Evolutionary conservation across 2,797 vertebrate species (phyloP).

Genomic region (Chelon labrosus): DNA sequence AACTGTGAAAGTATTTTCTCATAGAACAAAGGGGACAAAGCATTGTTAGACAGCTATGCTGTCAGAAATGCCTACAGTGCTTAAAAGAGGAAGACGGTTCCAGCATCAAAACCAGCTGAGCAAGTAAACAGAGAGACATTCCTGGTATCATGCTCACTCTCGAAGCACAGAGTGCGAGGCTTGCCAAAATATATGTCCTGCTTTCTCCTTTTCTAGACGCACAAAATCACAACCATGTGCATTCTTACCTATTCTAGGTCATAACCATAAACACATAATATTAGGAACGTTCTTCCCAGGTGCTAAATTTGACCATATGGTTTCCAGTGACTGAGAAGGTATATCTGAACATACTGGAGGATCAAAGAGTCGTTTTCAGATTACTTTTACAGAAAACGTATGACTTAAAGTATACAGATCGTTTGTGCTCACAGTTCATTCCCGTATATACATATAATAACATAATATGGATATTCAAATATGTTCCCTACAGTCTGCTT

Average conservation of each 20-base stretch:
- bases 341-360: conserved; percentile 29
- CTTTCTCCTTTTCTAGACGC: conserved; percentile 45
- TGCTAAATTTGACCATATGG: conserved; percentile 71
- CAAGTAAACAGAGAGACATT: conserved; percentile 81
- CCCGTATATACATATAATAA: conserved; percentile 15
- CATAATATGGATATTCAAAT: conserved; percentile 55
- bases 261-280: conserved; percentile 82
- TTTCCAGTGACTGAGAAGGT: conserved; percentile 53
- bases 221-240: conserved; percentile 81
- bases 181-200: conserved; percentile 64
- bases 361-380: conserved; percentile 45
- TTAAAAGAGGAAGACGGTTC: conserved; percentile 58
- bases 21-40: conserved; percentile 38
- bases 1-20: conserved; percentile 37
- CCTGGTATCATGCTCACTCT: conserved; percentile 63
- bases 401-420: not conserved
- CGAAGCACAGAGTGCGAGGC: conserved; percentile 49
- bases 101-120: conserved; percentile 82
- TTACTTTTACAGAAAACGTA: conserved; percentile 11
- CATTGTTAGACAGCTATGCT: conserved; percentile 39
- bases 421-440: conserved; percentile 25
- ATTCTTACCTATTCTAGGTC: conserved; percentile 75
- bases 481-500: conserved; percentile 53
- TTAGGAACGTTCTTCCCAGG: conserved; percentile 77
- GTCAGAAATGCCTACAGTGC: conserved; percentile 68